Evolutionary conservation across 2,113 vertebrate species (phyloP).

Genomic region (Bambusicola thoracicus): DNA sequence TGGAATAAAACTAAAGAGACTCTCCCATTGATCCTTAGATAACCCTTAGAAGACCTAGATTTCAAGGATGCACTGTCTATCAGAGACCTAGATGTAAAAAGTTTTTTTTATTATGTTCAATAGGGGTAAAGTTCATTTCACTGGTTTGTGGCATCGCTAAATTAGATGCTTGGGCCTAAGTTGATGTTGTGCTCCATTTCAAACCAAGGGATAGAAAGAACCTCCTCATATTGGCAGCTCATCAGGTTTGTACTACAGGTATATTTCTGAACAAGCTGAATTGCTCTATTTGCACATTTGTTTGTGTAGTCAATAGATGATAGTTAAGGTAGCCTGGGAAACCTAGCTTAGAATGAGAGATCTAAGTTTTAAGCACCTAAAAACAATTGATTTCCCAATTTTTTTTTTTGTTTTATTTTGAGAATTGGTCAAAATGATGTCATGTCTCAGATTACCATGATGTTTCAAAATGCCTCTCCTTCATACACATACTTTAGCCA

Average conservation of each 20-base stretch:
- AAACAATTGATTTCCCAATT: background rate
- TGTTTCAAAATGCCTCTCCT: background rate
- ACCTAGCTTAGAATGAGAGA: background rate
- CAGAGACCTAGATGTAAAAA: background rate
- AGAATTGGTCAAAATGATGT: background rate
- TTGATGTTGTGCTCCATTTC: background rate
- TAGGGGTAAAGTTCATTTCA: background rate
- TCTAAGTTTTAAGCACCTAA: background rate
- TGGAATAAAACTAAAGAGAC: background rate
- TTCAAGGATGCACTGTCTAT: background rate
- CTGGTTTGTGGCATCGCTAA: background rate
- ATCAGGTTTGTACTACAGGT: background rate
- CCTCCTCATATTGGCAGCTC: background rate
- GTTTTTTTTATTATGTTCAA: background rate
- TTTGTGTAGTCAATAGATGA: background rate
- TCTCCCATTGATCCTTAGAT: background rate
- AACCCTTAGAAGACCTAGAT: background rate
- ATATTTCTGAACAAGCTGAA: background rate
- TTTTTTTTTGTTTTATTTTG: background rate
- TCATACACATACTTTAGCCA: background rate
- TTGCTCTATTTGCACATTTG: background rate
- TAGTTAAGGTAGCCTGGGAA: background rate
- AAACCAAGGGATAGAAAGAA: background rate
- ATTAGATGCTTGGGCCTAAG: background rate
- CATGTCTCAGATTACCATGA: background rate